Base-by-base conservation (phyloP, 2,888 invertebrate genomes). In the Trypoxylon attenuatum region DNA sequence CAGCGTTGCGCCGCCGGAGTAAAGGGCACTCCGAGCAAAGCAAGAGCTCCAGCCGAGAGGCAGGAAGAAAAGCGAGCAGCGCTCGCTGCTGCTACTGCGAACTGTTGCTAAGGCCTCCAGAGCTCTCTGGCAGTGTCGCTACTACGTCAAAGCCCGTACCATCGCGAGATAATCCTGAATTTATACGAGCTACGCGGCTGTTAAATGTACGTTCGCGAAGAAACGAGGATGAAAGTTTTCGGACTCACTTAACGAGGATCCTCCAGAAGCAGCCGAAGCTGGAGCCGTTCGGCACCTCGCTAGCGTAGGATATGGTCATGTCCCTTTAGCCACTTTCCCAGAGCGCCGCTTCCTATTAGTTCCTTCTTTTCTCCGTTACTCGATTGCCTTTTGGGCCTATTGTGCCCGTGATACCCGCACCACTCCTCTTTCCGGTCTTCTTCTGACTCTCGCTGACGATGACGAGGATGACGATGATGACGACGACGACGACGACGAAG, bases 211-310 rank as follows among this genome's bases (percentile, higher is more conserved):
- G 6, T 4, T 10, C 33, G 33, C 4, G 27, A 19, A 18, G 19
- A 18, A 29, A 1, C 25, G 5, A 33, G 10, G 5, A n/a, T 16
- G 19, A 18, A 29, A 4, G 1, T 27, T 5, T 29, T 51, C 10
- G 29, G 15, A 90, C 94, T 94, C 89, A 95, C 94, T 94, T 95
- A 90, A 92, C 91, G 82, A 95, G 90, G 87, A 95, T 95, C 89
- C 93, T 92, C 95, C 95, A 96, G 89, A 96, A 96, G 88, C 95
- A 95, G 86, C 96, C 96, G 86, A 96, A 96, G 89, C 93, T 94
- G 90, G 95, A 95, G 86, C 95, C 95, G 88, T 96, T 96, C 77
- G 96, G 95, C 83, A 96, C 96, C 88, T 95, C 94, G 84, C 94
- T 94, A 81, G 95, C 94, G 89, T 96, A 96, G 61, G 95, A 94